A percentile compares a stretch with the other conserved stretches of the same genome.
Evolutionary conservation across 2,113 vertebrate species (phyloP).

Genomic region (Dicentrarchus labrax): DNA sequence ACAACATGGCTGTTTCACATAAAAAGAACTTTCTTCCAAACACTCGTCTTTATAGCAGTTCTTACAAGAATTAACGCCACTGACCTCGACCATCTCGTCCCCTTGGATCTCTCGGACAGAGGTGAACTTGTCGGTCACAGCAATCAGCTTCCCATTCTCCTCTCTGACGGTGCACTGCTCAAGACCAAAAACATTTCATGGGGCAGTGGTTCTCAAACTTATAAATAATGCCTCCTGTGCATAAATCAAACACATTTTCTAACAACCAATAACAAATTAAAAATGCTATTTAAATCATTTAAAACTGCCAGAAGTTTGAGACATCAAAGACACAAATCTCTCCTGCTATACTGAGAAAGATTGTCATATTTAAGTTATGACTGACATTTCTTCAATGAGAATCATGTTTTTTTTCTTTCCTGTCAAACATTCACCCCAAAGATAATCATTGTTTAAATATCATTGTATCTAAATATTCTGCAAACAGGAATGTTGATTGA

Average conservation of each 20-base stretch:
- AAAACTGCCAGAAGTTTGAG: neutral
- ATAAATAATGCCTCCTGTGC: too few species aligned
- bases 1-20: neutral
- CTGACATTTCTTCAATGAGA: neutral
- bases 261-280: neutral
- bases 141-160: slow-evolving; percentile 85
- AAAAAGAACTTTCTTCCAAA: neutral
- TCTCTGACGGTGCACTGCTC: slow-evolving; percentile 85
- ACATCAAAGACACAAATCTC: neutral
- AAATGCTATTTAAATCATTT: neutral
- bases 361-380: neutral
- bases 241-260: too few species aligned
- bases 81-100: slow-evolving; percentile 90
- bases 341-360: neutral
- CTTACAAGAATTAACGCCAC: slow-evolving; percentile 15
- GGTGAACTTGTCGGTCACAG: slow-evolving; percentile 84
- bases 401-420: neutral
- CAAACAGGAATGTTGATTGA: too few species aligned
- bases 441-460: too few species aligned
- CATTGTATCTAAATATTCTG: too few species aligned
- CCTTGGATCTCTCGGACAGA: slow-evolving; percentile 87
- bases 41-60: neutral
- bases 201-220: neutral
- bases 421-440: neutral
- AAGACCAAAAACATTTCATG: neutral